These are phyloP conservation scores for Timema podura DNA, from an alignment of 2,888 invertebrate genomes.

Conservation along the genomic window DNA sequence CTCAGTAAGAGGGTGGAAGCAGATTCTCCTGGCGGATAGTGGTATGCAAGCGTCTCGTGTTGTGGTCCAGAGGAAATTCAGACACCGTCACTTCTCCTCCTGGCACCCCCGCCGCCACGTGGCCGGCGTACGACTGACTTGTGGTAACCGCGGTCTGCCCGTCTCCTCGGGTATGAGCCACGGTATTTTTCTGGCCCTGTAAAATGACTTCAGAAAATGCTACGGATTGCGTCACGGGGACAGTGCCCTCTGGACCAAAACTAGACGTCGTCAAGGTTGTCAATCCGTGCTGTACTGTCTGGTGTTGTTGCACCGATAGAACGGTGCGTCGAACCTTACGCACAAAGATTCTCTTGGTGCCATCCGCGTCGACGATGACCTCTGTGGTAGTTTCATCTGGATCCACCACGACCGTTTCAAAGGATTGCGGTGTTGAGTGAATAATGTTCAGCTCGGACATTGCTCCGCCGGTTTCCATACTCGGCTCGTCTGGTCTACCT, in stretches of 20 bases:
- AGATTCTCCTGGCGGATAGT: constrained; percentile 31
- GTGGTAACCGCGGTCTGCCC: constrained; percentile 60
- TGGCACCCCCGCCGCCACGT: constrained; percentile 58
- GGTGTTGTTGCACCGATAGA: constrained; percentile 62
- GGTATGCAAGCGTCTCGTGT: constrained; percentile 53
- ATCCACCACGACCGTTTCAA: constrained; percentile 76
- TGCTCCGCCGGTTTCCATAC: constrained; percentile 43
- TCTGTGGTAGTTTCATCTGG: constrained; percentile 80
- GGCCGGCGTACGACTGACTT: constrained; percentile 61
- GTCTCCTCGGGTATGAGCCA: constrained; percentile 51
- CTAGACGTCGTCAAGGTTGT: constrained; percentile 40
- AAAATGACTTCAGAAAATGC: constrained; percentile 65
- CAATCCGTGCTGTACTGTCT: constrained; percentile 53
- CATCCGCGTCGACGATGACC: constrained; percentile 75
- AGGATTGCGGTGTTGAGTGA: constrained; percentile 69
- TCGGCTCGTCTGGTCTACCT: constrained; percentile 33
- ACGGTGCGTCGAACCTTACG: constrained; percentile 66
- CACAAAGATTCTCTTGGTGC: constrained; percentile 74
- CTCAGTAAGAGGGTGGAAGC: constrained; percentile 17
- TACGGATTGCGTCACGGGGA: constrained; percentile 40
- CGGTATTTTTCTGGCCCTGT: constrained; percentile 59
- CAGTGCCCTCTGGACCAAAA: constrained; percentile 14
- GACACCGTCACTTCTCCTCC: constrained; percentile 60
- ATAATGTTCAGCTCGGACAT: constrained; percentile 64
- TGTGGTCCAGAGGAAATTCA: constrained; percentile 63